Evolutionary conservation across 2,113 vertebrate genomes (phyloP), one percentile per base, ranked within the genome.

Genomic region (Myocastor coypus): DNA sequence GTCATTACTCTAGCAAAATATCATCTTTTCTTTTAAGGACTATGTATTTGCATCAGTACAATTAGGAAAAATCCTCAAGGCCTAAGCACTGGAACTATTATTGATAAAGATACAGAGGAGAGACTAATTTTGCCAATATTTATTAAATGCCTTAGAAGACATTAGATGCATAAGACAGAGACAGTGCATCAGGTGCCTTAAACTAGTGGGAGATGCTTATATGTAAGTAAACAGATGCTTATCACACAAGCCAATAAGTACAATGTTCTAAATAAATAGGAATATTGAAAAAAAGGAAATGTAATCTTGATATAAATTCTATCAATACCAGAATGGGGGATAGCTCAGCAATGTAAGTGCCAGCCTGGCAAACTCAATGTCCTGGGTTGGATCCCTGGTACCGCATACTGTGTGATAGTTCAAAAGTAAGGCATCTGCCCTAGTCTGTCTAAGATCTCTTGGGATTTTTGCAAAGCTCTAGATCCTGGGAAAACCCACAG

Each of bases 11-110:
- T 57, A 19, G 16, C 7, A 88, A 87, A 91, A n/a, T 83, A 75
- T 26, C 75, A 42, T 7, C 14, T 82, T 61, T 95, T 12, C 24
- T 86, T 82, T 95, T 20, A 66, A 66, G 81, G 84, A 26, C 63
- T 9, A 30, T 2, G 0, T 20, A 22, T 52, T 40, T 34, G 0
- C 7, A 50, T 59, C 7, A 71, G 26, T 83, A 28, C 64, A 34
- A n/a, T n/a, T n/a, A n/a, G n/a, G n/a, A n/a, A n/a, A n/a, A n/a
- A n/a, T n/a, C n/a, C n/a, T n/a, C 5, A 22, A 30, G 77, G 42
- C 40, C 68, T 61, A 69, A 69, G 24, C 73, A 83, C 20, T 83
- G 42, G 1, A 92, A 71, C 11, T 46, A 75, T 50, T 77, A 20
- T 78, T 89, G 57, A 40, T 28, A 94, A 71, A 88, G 68, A 34